Evolutionary conservation across 2,888 invertebrate genomes (phyloP).

Genomic region (Mystacides longicornis): DNA sequence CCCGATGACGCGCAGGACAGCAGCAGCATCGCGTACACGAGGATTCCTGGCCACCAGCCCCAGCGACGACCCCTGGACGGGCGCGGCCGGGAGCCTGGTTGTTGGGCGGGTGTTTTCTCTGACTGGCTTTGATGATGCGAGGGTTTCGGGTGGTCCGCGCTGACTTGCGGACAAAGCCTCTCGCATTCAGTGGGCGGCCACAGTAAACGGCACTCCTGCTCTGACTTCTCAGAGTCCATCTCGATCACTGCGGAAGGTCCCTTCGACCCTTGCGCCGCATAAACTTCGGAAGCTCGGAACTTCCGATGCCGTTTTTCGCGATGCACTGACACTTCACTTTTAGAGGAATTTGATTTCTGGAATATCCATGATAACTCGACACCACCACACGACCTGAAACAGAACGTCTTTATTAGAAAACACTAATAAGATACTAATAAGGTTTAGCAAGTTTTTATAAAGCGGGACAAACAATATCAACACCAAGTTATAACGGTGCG

Average conservation of each 20-base stretch:
- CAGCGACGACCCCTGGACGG: background rate
- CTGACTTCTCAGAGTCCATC: background rate
- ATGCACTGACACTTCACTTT: too few relatives aligned
- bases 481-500: too few relatives aligned
- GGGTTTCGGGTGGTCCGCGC: background rate
- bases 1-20: constrained; percentile 9
- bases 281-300: background rate
- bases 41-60: constrained; percentile 4
- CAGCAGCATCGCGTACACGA: constrained; percentile 7
- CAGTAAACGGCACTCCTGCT: background rate
- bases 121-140: background rate
- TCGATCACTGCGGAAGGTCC: too few relatives aligned
- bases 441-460: too few relatives aligned
- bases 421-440: too few relatives aligned
- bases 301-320: background rate
- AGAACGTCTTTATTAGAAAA: too few relatives aligned
- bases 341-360: too few relatives aligned
- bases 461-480: too few relatives aligned
- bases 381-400: background rate
- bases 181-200: background rate
- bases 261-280: too few relatives aligned
- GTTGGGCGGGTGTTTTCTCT: background rate
- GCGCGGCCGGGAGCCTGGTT: background rate
- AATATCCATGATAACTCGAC: background rate
- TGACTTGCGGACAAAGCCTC: background rate